Evolutionary conservation across 2,888 invertebrate species (phyloP).

Genomic region (Catotricha subobsoleta): DNA sequence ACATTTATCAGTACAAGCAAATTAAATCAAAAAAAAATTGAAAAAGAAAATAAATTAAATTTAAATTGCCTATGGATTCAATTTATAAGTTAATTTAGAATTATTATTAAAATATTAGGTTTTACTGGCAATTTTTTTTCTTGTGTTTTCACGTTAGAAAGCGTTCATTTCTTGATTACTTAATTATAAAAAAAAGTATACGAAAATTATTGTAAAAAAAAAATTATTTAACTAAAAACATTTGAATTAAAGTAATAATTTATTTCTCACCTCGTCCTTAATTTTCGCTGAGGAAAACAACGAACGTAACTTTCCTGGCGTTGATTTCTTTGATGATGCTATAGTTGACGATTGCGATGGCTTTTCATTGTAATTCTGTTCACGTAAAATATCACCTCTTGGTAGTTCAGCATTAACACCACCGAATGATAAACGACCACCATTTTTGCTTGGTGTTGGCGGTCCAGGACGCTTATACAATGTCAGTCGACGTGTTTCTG

Average conservation of each 20-base stretch:
- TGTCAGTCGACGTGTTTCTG: conserved; percentile 24
- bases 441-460: conserved; percentile 72
- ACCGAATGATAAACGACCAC: conserved; percentile 46
- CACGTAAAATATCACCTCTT: conserved; percentile 37
- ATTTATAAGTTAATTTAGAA: too few species aligned
- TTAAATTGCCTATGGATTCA: too few species aligned
- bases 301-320: conserved; percentile 44
- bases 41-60: too few species aligned
- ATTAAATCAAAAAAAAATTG: too few species aligned
- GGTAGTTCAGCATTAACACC: conserved; percentile 34
- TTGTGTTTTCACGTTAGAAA: too few species aligned
- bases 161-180: too few species aligned
- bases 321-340: conserved; percentile 31
- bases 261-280: conserved; percentile 28
- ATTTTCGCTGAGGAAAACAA: conserved; percentile 33
- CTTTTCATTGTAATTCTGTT: conserved; percentile 16
- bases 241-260: conserved; percentile 4
- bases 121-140: too few species aligned
- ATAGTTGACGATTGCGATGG: not conserved
- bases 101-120: too few species aligned
- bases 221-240: too few species aligned
- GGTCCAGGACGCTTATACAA: conserved; percentile 73
- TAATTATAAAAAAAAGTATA: too few species aligned
- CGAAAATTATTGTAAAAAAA: too few species aligned
- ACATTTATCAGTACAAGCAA: too few species aligned